Evolutionary conservation across 2,888 invertebrate species (phyloP), one percentile per base, ranked within the genome.

Genomic region (Brassicogethes aeneus): DNA sequence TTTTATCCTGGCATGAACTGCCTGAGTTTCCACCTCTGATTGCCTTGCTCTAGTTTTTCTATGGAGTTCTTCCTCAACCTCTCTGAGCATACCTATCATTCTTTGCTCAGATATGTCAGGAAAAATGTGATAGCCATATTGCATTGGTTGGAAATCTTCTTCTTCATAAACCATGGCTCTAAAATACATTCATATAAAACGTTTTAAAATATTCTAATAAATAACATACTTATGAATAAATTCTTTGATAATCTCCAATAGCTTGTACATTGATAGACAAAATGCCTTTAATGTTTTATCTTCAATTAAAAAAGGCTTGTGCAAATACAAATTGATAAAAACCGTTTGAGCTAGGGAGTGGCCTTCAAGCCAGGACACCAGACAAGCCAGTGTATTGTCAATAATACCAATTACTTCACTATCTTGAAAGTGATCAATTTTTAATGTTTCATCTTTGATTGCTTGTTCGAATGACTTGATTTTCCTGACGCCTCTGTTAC

Each of bases 311-410:
- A 85, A 79, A 0, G 95, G 94, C 51, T 91, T 85, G 65, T 97
- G 95, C 29, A 95, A 72, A 64, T 96, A 97, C 15, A 96, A 76
- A 66, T 95, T 95, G 16, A 94, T 96, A 64, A 96, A 95, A 5
- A 97, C 87, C 1, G 97, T 97, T 71, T 97, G 96, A 3, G 94
- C 95, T 50, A 96, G 74, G 0, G 91, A 93, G 62, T 93, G 91
- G 0, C 97, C 97, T 68, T 99, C 96, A 12, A 99, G 67, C 96
- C 97, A 99, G 0, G 96, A 94, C 1, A 94, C 94, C 54, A 97
- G 75, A 62, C 95, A 93, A 1, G 94, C 85, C 60, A 91, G 79
- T 3, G 95, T 88, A 0, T 90, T 87, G 73, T 99, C 97, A 55
- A 96, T 90, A 23, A 96, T 85, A 17, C 91, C 93, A 53, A 96